Base-by-base conservation (phyloP, 2,113 vertebrate species). In the Phylloscopus whistleri region DNA sequence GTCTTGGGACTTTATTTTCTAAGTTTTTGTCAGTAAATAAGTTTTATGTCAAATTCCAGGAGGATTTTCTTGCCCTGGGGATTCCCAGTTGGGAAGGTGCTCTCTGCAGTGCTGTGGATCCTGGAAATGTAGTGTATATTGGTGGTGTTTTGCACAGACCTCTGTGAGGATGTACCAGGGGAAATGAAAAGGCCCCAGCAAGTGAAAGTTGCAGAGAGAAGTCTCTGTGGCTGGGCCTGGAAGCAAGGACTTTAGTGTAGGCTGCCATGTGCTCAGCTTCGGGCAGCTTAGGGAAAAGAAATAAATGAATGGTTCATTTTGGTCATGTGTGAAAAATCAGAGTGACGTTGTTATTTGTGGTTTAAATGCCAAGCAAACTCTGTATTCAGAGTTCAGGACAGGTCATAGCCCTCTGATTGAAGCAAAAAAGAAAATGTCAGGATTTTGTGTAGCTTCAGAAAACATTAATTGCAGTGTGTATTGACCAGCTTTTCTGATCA, bases 61-160 rank as follows among this genome's bases (percentile, higher is more conserved):
- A 86, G 31, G 44, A 62, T 67, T 92, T 86, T 60, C 44, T 82
- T 68, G 21, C 46, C 19, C 2, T 46, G 62, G 39, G 28, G 8
- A 10, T 87, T 82, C 58, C 31, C 12, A 26, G 21, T 56, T 75
- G 52, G 64, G 26, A 27, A 84, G 56, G 21, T 81, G 44, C 21
- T 87, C 5, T 78, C 56, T 74, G 31, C 56, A 49, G 2, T 13
- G 13, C 52, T 73, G 24, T 63, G 21, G 41, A 56, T 70, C 20
- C 7, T 20, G 39, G 33, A 11, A 69, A 20, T 11, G 14, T 43
- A 27, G 33, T 2, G 0, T 37, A 4, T 27, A 3, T 77, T 3
- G 9, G 55, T 51, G 77, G 31, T 73, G 53, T 75, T 94, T 22
- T 75, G 60, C 27, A 56, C 41, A 81, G 24, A 51, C 17, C 26